Percentiles rank a stretch among this genome's conserved stretches.
These are phyloP conservation scores for Xerus rutilus DNA, from an alignment of 2,797 vertebrate species.

Conservation along the genomic window DNA sequence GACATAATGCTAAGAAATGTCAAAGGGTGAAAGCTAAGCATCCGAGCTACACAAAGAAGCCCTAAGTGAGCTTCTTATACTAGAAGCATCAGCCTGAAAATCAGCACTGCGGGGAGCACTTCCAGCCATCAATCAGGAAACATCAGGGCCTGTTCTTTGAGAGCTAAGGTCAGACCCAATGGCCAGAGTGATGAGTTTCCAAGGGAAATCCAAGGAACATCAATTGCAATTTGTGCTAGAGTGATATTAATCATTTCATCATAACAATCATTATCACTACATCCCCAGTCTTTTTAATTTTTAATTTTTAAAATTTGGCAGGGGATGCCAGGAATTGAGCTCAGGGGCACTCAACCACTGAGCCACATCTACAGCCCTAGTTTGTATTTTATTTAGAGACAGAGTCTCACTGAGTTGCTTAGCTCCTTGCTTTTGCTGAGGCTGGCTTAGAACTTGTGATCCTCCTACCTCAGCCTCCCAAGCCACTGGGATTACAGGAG, in stretches of 20 bases:
- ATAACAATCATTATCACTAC: neutral
- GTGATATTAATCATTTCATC: neutral
- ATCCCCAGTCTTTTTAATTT: too few relatives aligned
- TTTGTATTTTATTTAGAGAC: too few relatives aligned
- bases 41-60: conserved; percentile 53
- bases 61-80: conserved; percentile 37
- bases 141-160: neutral
- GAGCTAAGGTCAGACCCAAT: neutral
- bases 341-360: too few relatives aligned
- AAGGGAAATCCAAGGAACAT: neutral
- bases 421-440: too few relatives aligned
- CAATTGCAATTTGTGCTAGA: neutral
- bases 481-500: too few relatives aligned
- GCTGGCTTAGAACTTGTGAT: too few relatives aligned
- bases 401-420: too few relatives aligned
- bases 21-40: conserved; percentile 26
- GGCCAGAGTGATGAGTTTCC: neutral
- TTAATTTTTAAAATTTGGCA: too few relatives aligned
- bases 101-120: neutral
- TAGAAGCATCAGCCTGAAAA: neutral
- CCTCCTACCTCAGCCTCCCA: too few relatives aligned
- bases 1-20: conserved; percentile 35
- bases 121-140: conserved; percentile 74
- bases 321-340: too few relatives aligned
- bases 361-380: too few relatives aligned